A percentile compares a stretch with the other conserved stretches of the same genome.
phyloP scores from a whole-genome alignment of 2,797 vertebrate species.

The Pipistrellus nathusii region DNA sequence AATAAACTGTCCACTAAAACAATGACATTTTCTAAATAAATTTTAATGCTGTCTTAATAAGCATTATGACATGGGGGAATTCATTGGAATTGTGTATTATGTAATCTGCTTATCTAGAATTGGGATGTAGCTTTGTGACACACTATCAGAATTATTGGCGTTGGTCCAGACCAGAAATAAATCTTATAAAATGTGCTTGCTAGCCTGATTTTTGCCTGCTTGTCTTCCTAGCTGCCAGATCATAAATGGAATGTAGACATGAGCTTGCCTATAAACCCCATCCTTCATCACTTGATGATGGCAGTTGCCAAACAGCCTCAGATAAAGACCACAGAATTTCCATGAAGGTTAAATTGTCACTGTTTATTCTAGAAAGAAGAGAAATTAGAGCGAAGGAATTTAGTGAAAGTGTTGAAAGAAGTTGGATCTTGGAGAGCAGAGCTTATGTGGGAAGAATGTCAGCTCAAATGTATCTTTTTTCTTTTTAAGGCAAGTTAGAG shows the following conservation, averaged over 20 bases:
- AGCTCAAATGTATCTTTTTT: background rate
- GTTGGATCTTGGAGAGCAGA: conserved; percentile 11
- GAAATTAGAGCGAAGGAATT: conserved; percentile 1
- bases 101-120: conserved; percentile 32
- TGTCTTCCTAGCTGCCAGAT: conserved; percentile 37
- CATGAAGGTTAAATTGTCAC: background rate
- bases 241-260: conserved; percentile 19
- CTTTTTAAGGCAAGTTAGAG: background rate
- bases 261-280: background rate
- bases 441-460: background rate
- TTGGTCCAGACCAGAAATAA: conserved; percentile 42
- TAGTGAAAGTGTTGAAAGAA: conserved; percentile 14
- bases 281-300: conserved; percentile 40
- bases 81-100: conserved; percentile 31
- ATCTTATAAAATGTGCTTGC: conserved; percentile 51
- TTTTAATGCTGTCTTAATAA: background rate
- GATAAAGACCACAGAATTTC: conserved; percentile 36
- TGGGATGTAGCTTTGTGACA: conserved; percentile 38
- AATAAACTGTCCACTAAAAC: conserved; percentile 24
- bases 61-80: conserved; percentile 1
- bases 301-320: conserved; percentile 2
- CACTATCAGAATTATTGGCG: background rate
- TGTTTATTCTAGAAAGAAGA: conserved; percentile 47
- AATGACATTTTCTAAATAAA: conserved; percentile 44
- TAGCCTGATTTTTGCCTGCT: conserved; percentile 38